These are phyloP conservation scores for Pseudococcus longispinus DNA, from an alignment of 2,888 invertebrate species.

Conservation along the genomic window DNA sequence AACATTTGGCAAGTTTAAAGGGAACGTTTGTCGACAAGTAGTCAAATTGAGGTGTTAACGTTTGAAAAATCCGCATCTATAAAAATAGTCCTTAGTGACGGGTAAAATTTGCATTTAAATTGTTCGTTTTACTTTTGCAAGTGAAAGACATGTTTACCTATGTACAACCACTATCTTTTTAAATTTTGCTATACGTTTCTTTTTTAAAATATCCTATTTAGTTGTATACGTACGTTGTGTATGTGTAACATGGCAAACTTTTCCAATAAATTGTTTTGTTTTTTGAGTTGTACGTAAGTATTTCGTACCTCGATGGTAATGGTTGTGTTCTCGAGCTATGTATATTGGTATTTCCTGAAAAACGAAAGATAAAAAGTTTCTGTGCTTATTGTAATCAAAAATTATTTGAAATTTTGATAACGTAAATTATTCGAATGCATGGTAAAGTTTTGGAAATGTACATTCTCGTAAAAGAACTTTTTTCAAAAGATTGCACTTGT, in stretches of 20 bases:
- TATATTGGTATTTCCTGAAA: conserved; percentile 17
- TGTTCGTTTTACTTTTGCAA: conserved; percentile 35
- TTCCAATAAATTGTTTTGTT: conserved; percentile 44
- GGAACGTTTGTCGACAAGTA: not conserved
- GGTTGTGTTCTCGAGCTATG: not conserved
- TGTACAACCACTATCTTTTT: conserved; percentile 26
- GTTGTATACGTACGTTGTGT: not conserved
- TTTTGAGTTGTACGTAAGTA: not conserved
- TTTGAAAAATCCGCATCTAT: conserved; percentile 48
- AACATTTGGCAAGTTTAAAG: not conserved
- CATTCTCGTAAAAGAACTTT: not conserved
- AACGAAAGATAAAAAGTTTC: conserved; percentile 35
- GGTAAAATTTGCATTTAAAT: conserved; percentile 45
- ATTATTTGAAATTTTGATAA: conserved; percentile 29
- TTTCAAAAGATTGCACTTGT: not conserved
- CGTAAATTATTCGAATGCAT: not conserved
- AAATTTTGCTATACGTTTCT: conserved; percentile 16
- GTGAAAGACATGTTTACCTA: conserved; percentile 3
- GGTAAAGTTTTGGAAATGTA: not conserved
- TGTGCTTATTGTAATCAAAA: not conserved
- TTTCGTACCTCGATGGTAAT: not conserved
- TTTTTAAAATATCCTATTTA: conserved; percentile 40
- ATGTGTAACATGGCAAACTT: conserved; percentile 25
- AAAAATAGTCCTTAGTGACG: conserved; percentile 42
- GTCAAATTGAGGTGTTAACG: conserved; percentile 51